These are phyloP conservation scores for Tetramorium simillimum DNA, from an alignment of 1,140 invertebrate species.

Conservation along the genomic window DNA sequence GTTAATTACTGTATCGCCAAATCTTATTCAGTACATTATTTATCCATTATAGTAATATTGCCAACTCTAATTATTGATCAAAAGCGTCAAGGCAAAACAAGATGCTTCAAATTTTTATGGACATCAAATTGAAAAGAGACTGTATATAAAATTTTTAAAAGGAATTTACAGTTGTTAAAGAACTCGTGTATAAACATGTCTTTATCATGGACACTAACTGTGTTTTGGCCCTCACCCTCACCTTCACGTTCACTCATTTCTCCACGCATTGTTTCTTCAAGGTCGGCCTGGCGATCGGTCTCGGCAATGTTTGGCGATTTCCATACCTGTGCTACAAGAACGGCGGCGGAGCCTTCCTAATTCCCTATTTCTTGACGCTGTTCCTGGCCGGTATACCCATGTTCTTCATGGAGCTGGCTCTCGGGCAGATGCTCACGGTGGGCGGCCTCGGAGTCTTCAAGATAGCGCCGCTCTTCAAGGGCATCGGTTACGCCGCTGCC, in stretches of 20 bases:
- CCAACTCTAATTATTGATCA: neutral
- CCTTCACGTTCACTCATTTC: too few species aligned
- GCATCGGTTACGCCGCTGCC: slow-evolving; percentile 98
- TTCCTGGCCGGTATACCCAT: slow-evolving; percentile 96
- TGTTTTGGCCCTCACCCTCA: neutral
- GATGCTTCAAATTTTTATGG: neutral
- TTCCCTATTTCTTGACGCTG: slow-evolving; percentile 96
- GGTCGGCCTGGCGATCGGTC: slow-evolving; percentile 85
- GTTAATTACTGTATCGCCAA: neutral
- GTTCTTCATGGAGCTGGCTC: slow-evolving; percentile 97
- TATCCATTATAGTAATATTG: neutral
- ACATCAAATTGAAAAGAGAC: neutral
- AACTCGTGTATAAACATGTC: neutral
- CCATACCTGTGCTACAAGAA: slow-evolving; percentile 88
- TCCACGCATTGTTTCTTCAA: slow-evolving; percentile 36
- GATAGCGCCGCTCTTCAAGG: slow-evolving; percentile 98
- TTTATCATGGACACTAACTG: neutral
- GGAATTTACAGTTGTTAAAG: neutral
- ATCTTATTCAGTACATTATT: neutral
- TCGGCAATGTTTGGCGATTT: slow-evolving; percentile 88
- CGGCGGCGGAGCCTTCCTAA: slow-evolving; percentile 93
- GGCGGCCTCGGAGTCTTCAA: slow-evolving; percentile 97
- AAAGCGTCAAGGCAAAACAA: neutral
- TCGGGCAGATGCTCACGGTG: slow-evolving; percentile 96
- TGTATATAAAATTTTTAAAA: neutral